Base-by-base conservation (phyloP, 2,113 vertebrate genomes). In the Sceloporus tristichus region DNA sequence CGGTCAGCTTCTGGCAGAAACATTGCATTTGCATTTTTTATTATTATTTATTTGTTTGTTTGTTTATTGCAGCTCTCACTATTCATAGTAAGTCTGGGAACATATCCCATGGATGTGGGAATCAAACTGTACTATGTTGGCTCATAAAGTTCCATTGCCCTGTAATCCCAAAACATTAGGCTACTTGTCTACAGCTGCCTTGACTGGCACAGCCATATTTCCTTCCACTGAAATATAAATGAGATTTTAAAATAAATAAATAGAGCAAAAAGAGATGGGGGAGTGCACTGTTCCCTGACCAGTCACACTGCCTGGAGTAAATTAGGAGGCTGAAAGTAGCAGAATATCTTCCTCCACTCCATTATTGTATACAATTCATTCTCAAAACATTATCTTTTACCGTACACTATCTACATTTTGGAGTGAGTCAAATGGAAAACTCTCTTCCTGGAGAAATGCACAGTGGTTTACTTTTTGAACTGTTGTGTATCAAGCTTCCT, bases 371-470 rank as follows among this genome's bases (percentile, higher is more conserved):
- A 25, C 66, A 68, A 27, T 27, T 5, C 25, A 68, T 27, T 25
- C 23, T 68, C 9, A 68, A 8, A n/a, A 25, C 56, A 42, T 65
- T 53, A 11, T 62, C 42, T 0, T 80, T 85, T 84, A 29, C 23
- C 3, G 84, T 85, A 19, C 2, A 88, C 27, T 53, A 74, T 1
- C 5, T 40, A 38, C 71, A 82, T 84, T 80, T 87, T 48, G 2
- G 65, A 82, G 42, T 73, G 53, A 88, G 25, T 66, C 81, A 82
- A 13, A 13, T 82, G 82, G 13, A n/a, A 78, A 79, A 9, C 0
- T 53, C 1, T 87, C 66, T 73, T 83, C 3, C 71, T 86, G 11
- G 21, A 9, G 40, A 92, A 92, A 83, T 87, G 34, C 85, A 42
- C 1, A 2, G 27, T 54, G 70, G 76, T 10, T 14, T 86, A 29